Evolutionary conservation across 2,888 invertebrate species (phyloP), one percentile per base, ranked within the genome.

Genomic region (Nesidiocoris tenuis): DNA sequence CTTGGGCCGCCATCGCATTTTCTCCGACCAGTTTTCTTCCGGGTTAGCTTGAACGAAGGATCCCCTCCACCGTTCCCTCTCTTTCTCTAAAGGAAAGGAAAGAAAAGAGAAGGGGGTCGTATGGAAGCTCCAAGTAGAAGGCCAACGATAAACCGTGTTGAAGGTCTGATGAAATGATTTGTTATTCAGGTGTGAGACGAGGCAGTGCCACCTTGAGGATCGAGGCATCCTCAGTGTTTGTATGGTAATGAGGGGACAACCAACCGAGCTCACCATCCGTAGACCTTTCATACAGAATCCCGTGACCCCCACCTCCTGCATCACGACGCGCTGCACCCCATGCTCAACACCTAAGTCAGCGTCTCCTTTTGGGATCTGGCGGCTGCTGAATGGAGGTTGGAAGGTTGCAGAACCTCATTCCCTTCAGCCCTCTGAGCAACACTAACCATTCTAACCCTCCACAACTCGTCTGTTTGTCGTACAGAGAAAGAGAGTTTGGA

Each of bases 81-180:
- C n/a, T n/a, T n/a, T n/a, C n/a, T n/a, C n/a, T n/a, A n/a, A n/a
- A n/a, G n/a, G n/a, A n/a, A n/a, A n/a, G n/a, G n/a, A n/a, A n/a
- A n/a, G n/a, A n/a, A n/a, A n/a, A n/a, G n/a, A n/a, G n/a, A n/a
- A n/a, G n/a, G n/a, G n/a, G n/a, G n/a, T n/a, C n/a, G n/a, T n/a
- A n/a, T n/a, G n/a, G 39, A 39, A 39, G 39, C 12, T 39, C 12
- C 12, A 12, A 39, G 5, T 39, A 39, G 39, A 39, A 39, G 12
- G 12, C 39, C 56, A 23, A 59, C 57, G 70, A 70, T 59, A 70
- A 70, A 59, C 70, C 59, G 19, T 59, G 70, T 59, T 70, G 70
- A 70, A 59, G 59, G 24, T 70, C 70, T 59, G 70, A 70, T 57
- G 70, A 70, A 70, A 70, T 57, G 70, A 70, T 70, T 70, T 70